Percentiles rank a stretch among this genome's conserved stretches.
These are phyloP conservation scores for Galendromus occidentalis DNA, from an alignment of 1,140 invertebrate genomes.

Conservation along the genomic window DNA sequence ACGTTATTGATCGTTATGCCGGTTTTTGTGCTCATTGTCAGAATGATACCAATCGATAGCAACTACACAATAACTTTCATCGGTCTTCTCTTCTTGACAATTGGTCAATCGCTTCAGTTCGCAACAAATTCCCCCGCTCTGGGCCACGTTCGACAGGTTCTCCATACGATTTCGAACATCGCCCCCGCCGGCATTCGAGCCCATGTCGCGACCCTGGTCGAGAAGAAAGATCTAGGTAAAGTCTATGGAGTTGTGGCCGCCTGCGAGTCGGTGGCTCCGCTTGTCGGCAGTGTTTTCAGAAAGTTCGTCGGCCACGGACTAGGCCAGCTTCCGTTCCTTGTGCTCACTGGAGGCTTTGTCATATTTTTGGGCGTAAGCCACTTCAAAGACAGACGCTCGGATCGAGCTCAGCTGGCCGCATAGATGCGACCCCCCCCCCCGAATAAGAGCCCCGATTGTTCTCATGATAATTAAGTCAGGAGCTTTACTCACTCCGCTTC, in stretches of 20 bases:
- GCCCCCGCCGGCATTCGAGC: constrained; percentile 3
- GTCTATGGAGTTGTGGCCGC: background rate
- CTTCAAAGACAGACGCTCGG: background rate
- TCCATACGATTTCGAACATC: background rate
- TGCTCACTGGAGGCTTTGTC: background rate
- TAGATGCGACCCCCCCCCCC: too few relatives aligned
- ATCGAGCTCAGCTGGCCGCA: too few relatives aligned
- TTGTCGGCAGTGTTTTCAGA: background rate
- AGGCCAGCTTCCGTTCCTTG: background rate
- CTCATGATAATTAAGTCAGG: too few relatives aligned
- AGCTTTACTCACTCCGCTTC: too few relatives aligned
- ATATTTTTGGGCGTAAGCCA: background rate
- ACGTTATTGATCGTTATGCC: background rate
- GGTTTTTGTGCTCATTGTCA: background rate
- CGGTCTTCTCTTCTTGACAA: background rate
- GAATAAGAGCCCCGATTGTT: too few relatives aligned
- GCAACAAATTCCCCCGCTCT: background rate
- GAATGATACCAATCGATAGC: background rate
- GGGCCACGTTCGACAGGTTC: background rate
- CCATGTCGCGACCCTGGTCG: background rate
- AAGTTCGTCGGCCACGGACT: background rate
- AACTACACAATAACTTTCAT: constrained; percentile 7
- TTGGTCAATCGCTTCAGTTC: background rate
- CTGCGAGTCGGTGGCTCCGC: background rate
- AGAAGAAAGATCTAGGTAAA: background rate